Evolutionary conservation across 2,888 invertebrate genomes (phyloP), one percentile per base, ranked within the genome.

Genomic region (Candidula unifasciata): DNA sequence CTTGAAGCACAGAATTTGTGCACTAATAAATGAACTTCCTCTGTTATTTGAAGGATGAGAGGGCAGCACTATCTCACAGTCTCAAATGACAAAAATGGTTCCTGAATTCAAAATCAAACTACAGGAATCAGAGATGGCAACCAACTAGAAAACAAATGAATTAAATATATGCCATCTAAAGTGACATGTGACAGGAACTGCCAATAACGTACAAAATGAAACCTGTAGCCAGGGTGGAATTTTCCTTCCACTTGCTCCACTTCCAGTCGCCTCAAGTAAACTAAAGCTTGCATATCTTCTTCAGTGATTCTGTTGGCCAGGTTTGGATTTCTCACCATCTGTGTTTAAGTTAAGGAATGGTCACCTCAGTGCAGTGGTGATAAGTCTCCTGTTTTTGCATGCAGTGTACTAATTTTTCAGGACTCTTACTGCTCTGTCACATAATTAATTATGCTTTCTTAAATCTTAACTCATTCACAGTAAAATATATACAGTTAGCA

Each of bases 151-250:
- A 71, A 71, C 21, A n/a, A 24, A 21, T 71, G n/a, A 35, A 60
- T 24, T 18, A 60, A 44, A 44, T 44, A 44, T 13, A 6, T 1
- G 44, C 44, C 2, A 6, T 13, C 13, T 44, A 44, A 44, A 10
- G 44, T 1, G 44, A 44, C 44, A 44, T 44, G 6, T 44, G 13
- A 13, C 44, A 10, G 44, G 44, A 6, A 44, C 13, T 6, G 2
- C 44, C 44, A 44, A 10, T 6, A 44, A 80, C 84, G 74, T 30
- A 80, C 84, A 84, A 84, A 84, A 64, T 80, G 71, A 57, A 80
- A 74, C 24, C 80, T 73, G 76, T 80, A 80, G 18, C 84, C 84
- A 44, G 73, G 33, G 5, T 5, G 1, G 24, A 76, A 52, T 18
- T 44, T 54, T 13, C 54, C 57, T 8, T 52, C 18, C 0, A 80